Base-by-base conservation (phyloP, 1,140 invertebrate genomes). In the Carcinoscorpius rotundicauda region DNA sequence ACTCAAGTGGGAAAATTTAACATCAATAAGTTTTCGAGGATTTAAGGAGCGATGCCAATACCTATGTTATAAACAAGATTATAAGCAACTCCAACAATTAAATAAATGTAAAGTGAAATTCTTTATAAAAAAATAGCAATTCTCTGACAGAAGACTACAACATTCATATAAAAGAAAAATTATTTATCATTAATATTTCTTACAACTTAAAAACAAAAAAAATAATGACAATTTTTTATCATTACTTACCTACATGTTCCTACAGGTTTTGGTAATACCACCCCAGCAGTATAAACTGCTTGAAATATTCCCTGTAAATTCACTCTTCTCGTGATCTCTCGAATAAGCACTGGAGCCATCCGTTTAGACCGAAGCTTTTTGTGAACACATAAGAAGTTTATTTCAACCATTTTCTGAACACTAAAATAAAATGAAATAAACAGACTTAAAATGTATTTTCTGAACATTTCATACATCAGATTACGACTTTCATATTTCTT, bases 311-410 rank as follows among this genome's bases (percentile, higher is more conserved):
- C 93, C 57, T 86, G 85, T 10, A 93, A 81, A 80, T 99, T 97
- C 1, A 99, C 97, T 73, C 97, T 84, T 71, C 97, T 83, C 3
- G 97, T 99, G 66, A 99, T 99, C 80, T 99, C 97, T 61, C 93
- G 83, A 74, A 99, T 99, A 50, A 99, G 79, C 3, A 99, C 96
- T 0, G 97, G 97, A 11, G 97, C 95, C 5, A 99, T 91, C 68
- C 97, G 82, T 78, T 99, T 99, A 55, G 93, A 93, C 67, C 97
- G 82, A 59, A 99, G 81, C 75, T 98, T 98, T 79, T 99, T 99
- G 77, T 99, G 96, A 55, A 99, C 97, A 81, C 97, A 99, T 49
- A 99, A 80, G 75, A 99, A 99, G 80, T 99, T 99, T n/a, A 99
- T 99, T 82, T 99, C 97, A 59, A 99, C 97, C 83, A 98, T 96